These are phyloP conservation scores for Diuraphis noxia DNA, from an alignment of 1,140 invertebrate genomes.

Conservation along the genomic window DNA sequence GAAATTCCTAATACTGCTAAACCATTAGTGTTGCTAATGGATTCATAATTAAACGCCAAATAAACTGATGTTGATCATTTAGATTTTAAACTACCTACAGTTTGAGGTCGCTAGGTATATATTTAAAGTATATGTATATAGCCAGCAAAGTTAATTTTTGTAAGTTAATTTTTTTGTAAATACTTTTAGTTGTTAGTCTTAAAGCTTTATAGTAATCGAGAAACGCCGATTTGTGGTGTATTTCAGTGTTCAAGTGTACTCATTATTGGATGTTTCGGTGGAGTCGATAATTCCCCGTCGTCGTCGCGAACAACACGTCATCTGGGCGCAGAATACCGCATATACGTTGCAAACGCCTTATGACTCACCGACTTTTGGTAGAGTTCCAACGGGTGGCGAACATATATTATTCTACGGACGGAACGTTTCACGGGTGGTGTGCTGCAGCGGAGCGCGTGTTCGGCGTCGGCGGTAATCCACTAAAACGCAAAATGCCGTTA, in stretches of 20 bases:
- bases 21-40: not conserved
- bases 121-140: not conserved
- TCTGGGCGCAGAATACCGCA: not conserved
- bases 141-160: not conserved
- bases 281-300: not conserved
- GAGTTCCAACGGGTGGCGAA: constrained; percentile 4
- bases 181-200: not conserved
- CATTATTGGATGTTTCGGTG: not conserved
- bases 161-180: too few species aligned
- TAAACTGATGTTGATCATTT: not conserved
- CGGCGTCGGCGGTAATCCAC: not conserved
- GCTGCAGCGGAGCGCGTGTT: not conserved
- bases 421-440: not conserved
- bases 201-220: not conserved
- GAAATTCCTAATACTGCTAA: not conserved
- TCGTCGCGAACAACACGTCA: not conserved
- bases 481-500: constrained; percentile 31
- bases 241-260: not conserved
- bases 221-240: not conserved
- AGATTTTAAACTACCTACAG: not conserved
- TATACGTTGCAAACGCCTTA: not conserved
- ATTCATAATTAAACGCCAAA: not conserved
- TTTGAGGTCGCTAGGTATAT: not conserved
- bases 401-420: not conserved
- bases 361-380: not conserved